Evolutionary conservation across 2,113 vertebrate genomes (phyloP), one percentile per base, ranked within the genome.

Genomic region (Gallinago jamesoni): DNA sequence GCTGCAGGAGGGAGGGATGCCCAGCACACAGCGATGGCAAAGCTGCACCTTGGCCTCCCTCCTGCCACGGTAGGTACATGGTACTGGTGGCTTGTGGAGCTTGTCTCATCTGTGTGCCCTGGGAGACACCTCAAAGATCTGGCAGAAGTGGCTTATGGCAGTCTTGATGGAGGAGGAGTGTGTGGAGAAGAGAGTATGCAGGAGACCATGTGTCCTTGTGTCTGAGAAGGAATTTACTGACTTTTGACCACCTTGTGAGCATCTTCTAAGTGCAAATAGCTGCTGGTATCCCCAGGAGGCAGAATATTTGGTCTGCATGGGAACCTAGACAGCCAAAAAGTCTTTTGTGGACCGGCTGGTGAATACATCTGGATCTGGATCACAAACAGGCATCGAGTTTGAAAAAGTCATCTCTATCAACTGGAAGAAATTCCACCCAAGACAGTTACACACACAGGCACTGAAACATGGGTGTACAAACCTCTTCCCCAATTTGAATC

Each of bases 1-100:
- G 60, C 60, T 75, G 69, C 48, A 43, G 82, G 23, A 78, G 48
- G 47, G 45, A 69, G 22, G 25, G 47, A 5, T 28, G 60, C 62
- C 78, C 35, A 81, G 55, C 2, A 5, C 33, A 19, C 31, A 28
- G 31, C 0, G 0, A 5, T 17, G 52, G 56, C 53, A 72, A 62
- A 87, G 39, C 55, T 87, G 80, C 72, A 17, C 43, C 67, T 83
- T 31, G 45, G 20, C 6, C 20, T 62, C 41, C 18, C 39, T 76
- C 16, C 69, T 57, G 66, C 22, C 19, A 0, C 6, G 45, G 57
- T 3, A 28, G 45, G 57, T 3, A 28, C 22, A 0, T 14, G 22
- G 55, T 53, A 60, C 56, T 37, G 30, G 10, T 24, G 72, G 53
- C 28, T 52, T 13, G 7, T 70, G 72, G 12, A 45, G 30, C 25